Conservation (phyloP, 2,888 invertebrate species). For the Elysia crispata region DNA sequence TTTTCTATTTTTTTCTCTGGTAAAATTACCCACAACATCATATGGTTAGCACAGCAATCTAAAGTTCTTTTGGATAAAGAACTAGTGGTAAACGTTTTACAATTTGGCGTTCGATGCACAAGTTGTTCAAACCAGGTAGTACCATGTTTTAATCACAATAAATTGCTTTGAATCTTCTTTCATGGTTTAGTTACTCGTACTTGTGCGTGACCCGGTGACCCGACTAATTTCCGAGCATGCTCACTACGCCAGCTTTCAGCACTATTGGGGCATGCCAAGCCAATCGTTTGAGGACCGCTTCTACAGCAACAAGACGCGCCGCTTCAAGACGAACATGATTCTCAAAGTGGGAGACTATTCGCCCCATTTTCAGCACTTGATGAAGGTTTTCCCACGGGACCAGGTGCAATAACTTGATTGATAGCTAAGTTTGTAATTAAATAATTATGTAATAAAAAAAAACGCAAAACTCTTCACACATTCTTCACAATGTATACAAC, state of each 20-base stretch:
- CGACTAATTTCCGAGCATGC: slow-evolving; percentile 98
- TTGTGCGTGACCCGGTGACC: slow-evolving; percentile 96
- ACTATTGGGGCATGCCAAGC: slow-evolving; percentile 39
- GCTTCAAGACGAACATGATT: slow-evolving; percentile 23
- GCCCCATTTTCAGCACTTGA: slow-evolving; percentile 41
- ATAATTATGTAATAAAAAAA: too few relatives aligned
- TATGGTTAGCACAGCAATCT: too few relatives aligned
- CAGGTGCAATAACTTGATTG: slow-evolving; percentile 29
- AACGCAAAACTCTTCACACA: too few relatives aligned
- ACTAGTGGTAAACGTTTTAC: too few relatives aligned
- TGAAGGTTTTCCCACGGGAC: slow-evolving; percentile 38
- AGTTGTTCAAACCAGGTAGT: too few relatives aligned
- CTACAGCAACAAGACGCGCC: slow-evolving; percentile 13
- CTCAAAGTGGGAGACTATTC: slow-evolving; percentile 44
- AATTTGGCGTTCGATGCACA: too few relatives aligned
- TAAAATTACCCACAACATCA: too few relatives aligned
- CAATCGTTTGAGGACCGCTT: slow-evolving; percentile 24
- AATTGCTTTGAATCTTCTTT: background rate
- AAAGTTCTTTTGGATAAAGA: too few relatives aligned
- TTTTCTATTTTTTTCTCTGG: too few relatives aligned
- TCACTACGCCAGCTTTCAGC: slow-evolving; percentile 79
- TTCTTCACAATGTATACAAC: too few relatives aligned
- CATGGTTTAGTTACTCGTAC: slow-evolving; percentile 81
- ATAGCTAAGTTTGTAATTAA: too few relatives aligned
- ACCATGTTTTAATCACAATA: too few relatives aligned